A percentile compares a stretch with the other conserved stretches of the same genome.
Evolutionary conservation across 1,140 invertebrate species (phyloP).

Genomic region (Papilio dardanus): DNA sequence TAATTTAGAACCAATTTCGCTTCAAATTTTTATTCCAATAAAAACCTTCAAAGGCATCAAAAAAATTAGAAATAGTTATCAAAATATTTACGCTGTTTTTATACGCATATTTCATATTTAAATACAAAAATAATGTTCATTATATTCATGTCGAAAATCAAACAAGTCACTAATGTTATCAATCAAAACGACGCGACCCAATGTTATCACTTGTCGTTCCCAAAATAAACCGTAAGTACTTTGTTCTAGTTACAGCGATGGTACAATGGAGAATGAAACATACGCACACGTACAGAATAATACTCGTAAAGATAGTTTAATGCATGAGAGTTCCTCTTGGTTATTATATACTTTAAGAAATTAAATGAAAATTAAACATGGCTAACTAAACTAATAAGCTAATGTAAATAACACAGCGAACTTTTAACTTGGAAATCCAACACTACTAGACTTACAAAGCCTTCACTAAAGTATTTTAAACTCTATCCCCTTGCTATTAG

Average conservation of each 20-base stretch:
- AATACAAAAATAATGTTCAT: neutral
- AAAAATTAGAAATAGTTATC: neutral
- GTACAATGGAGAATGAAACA: slow-evolving; percentile 8
- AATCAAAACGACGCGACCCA: slow-evolving; percentile 1
- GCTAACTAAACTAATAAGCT: neutral
- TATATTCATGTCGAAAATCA: neutral
- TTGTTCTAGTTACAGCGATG: slow-evolving; percentile 15
- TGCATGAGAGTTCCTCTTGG: neutral
- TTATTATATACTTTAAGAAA: neutral
- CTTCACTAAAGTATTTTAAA: neutral
- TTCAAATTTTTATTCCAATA: too few relatives aligned
- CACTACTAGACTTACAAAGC: neutral
- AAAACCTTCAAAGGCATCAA: neutral
- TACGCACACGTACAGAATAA: neutral
- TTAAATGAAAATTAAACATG: neutral
- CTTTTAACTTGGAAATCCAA: neutral
- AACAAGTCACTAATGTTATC: slow-evolving; percentile 12
- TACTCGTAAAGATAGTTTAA: neutral
- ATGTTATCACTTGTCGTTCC: slow-evolving; percentile 30
- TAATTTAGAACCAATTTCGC: too few relatives aligned
- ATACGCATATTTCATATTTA: neutral
- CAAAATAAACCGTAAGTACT: slow-evolving; percentile 32
- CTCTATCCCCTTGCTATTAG: neutral
- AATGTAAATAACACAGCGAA: neutral
- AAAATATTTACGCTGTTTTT: neutral